These are phyloP conservation scores for Endotricha flammealis DNA, from an alignment of 2,888 invertebrate species.

Conservation along the genomic window DNA sequence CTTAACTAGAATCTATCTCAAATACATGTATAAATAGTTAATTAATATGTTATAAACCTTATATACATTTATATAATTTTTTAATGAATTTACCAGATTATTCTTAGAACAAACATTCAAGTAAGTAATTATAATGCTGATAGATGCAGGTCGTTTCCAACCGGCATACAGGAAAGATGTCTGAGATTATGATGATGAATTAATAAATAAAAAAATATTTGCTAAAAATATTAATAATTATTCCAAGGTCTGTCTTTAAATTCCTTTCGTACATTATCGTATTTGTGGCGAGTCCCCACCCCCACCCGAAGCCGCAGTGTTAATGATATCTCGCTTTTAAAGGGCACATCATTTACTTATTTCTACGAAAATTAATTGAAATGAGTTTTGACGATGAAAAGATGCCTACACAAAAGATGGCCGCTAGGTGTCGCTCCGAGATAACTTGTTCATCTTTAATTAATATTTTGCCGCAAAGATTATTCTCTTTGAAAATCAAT, in stretches of 20 bases:
- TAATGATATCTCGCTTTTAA: slow-evolving; percentile 76
- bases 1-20: too few species aligned
- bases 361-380: slow-evolving; percentile 77
- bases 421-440: slow-evolving; percentile 73
- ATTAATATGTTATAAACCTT: too few species aligned
- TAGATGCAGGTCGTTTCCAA: too few species aligned
- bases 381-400: slow-evolving; percentile 78
- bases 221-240: too few species aligned
- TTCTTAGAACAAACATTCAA: too few species aligned
- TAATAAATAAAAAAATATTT: too few species aligned
- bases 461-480: slow-evolving; percentile 71
- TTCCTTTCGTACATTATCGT: slow-evolving; percentile 6
- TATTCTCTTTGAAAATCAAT: slow-evolving; percentile 61
- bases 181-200: too few species aligned
- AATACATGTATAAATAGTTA: too few species aligned
- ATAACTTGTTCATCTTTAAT: slow-evolving; percentile 75
- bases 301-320: slow-evolving; percentile 46
- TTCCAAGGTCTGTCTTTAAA: slow-evolving; percentile 1
- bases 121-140: too few species aligned
- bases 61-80: too few species aligned
- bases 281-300: slow-evolving; percentile 19
- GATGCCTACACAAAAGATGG: slow-evolving; percentile 69
- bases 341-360: slow-evolving; percentile 77
- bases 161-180: too few species aligned
- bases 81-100: too few species aligned